Evolutionary conservation across 2,113 vertebrate species (phyloP), one percentile per base, ranked within the genome.

Genomic region (Ictalurus punctatus): DNA sequence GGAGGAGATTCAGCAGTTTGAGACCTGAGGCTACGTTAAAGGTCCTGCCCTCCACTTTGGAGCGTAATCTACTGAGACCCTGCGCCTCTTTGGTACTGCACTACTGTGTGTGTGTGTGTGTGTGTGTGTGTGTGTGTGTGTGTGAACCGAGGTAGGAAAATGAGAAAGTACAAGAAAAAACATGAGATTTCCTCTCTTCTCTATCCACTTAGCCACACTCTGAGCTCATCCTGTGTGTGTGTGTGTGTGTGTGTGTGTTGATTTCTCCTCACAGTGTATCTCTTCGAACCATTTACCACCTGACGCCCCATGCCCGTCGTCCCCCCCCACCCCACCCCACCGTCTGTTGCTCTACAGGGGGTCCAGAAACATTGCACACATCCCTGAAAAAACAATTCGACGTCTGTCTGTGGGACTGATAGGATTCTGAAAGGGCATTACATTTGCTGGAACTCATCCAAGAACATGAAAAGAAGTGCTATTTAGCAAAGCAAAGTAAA

Each of bases 171-270:
- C 74, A 82, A 40, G 76, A 40, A 89, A 56, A 76, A 85, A 81
- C 73, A 84, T 56, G 76, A 65, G 52, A 87, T 74, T 92, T 92
- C 91, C 91, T 91, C 37, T 84, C 56, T 71, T 87, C 80, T 83
- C 91, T 83, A 81, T 84, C 78, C 74, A 67, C 61, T 58, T 81
- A 37, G 17, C 59, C 88, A 79, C 71, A 88, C 9, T 59, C 40
- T 52, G 86, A 76, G 73, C 56, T 76, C 82, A 89, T 91, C 84
- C 90, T 89, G 83, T 92, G 73, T 82, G 83, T 74, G 34, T 34
- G 34, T 34, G 34, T 34, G 34, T 34, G 34, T 34, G 34, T 34
- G 40, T 83, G 37, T 90, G 65, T 88, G 76, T 34, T 17, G 86
- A 59, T 86, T 81, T 79, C 67, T 71, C 80, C 40, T 87, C 76